Evolutionary conservation across 2,113 vertebrate genomes (phyloP), one percentile per base, ranked within the genome.

Genomic region (Eupsittula cactorum): DNA sequence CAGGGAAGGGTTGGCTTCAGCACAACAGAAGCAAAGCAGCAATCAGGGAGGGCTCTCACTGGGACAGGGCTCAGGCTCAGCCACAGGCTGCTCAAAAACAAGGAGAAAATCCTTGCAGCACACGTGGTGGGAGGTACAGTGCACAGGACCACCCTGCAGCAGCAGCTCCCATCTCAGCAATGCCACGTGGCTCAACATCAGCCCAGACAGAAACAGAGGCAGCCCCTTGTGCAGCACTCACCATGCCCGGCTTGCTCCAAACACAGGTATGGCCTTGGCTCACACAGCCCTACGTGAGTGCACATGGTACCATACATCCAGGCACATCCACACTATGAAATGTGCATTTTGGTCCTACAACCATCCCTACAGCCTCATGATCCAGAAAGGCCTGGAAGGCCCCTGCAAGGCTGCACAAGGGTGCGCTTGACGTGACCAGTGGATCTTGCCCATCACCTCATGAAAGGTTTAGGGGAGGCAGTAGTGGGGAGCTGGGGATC

Each of bases 261-360:
- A 18, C 74, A 37, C 42, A 35, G 0, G 1, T 5, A 0, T 1
- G 28, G 25, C 10, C 25, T 35, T 69, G 33, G 74, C 46, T 42
- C 33, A 10, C 39, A 4, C 1, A 60, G 76, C 19, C 27, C 60
- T 41, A 29, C 2, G 1, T 0, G 5, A 1, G 2, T 6, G 21
- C 42, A 9, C 24, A 0, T 10, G 8, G 9, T 12, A 27, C 13
- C 65, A 5, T 1, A 52, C 25, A 13, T 1, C 39, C 75, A 27
- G 81, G 47, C 46, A 23, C 2, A 0, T 7, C 20, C 13, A 15
- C 5, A 0, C 42, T 13, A 41, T 2, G 15, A 2, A 0, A 46
- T 2, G 47, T 37, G 21, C 12, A 9, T 37, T 55, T 65, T 27
- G 59, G 13, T 52, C 53, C 28, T 8, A 18, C 23, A 39, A 15